A percentile compares a stretch with the other conserved stretches of the same genome.
These are phyloP conservation scores for Orthosia incerta DNA, from an alignment of 2,888 invertebrate species.

Conservation along the genomic window DNA sequence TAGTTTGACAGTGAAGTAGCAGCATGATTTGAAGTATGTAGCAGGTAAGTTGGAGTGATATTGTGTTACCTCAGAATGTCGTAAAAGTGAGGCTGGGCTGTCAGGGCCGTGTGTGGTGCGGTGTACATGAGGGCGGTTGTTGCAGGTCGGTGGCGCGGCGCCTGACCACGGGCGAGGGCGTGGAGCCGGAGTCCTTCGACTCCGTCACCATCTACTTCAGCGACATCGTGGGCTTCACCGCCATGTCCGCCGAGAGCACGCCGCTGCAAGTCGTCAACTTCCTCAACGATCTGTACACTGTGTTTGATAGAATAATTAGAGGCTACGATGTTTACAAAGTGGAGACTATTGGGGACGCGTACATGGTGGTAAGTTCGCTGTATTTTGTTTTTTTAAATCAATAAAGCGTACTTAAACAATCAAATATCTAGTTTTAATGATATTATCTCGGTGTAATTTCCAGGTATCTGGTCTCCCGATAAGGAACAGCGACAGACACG, in stretches of 20 bases:
- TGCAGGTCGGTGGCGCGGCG: constrained; percentile 96
- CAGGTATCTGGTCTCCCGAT: constrained; percentile 97
- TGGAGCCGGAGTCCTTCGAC: constrained; percentile 98
- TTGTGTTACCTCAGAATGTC: constrained; percentile 26
- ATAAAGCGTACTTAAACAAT: background rate
- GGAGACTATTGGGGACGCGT: constrained; percentile 97
- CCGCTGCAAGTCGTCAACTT: constrained; percentile 98
- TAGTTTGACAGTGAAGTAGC: constrained; percentile 42
- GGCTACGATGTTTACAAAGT: constrained; percentile 99
- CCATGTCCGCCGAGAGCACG: constrained; percentile 98
- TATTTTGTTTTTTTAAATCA: background rate
- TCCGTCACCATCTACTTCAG: constrained; percentile 99
- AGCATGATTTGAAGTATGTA: constrained; percentile 51
- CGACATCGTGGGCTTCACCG: constrained; percentile 99
- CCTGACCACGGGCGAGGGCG: constrained; percentile 96
- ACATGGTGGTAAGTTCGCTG: constrained; percentile 91
- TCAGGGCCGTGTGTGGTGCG: constrained; percentile 2
- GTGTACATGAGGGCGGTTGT: constrained; percentile 70
- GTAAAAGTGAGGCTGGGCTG: background rate
- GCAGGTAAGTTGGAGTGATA: constrained; percentile 51
- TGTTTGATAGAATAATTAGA: constrained; percentile 98
- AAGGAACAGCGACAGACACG: constrained; percentile 96
- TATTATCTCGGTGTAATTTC: constrained; percentile 36
- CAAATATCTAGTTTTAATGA: background rate
- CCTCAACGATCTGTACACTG: constrained; percentile 99